Evolutionary conservation across 2,888 invertebrate genomes (phyloP), one percentile per base, ranked within the genome.

Genomic region (Melipona beecheii): DNA sequence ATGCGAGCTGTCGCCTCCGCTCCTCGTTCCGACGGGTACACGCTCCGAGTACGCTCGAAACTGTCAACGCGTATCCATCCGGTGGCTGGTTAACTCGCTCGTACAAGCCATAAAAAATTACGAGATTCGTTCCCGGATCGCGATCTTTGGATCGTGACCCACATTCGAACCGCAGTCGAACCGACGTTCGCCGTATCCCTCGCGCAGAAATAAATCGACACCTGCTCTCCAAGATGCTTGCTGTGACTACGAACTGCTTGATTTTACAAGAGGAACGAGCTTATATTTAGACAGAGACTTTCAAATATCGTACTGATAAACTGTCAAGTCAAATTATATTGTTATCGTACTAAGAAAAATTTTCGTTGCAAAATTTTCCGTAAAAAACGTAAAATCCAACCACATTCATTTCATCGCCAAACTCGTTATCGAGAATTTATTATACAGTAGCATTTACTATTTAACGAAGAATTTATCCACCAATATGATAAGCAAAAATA

Each of bases 11-110:
- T 84, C 87, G 65, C 68, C 69, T 80, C 70, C 21, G 75, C 74
- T 81, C 43, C 50, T 68, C 83, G 66, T 70, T 58, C 64, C 54
- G 58, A 13, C 49, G 56, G 19, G 73, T 15, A 56, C 72, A 52
- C 73, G 77, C 60, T 52, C 49, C 74, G 62, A 75, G 81, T 71
- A 43, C 78, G 77, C 86, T 87, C 81, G 50, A 79, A 70, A 84
- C 84, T 82, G 79, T 87, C 87, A 79, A 84, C 87, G 74, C 74
- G 73, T 36, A 84, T 86, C 84, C 84, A 81, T 84, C 80, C 78
- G 43, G 66, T 74, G 66, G 75, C 56, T 58, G 77, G 81, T 81
- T 84, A 84, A 66, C 80, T 85, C 60, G 81, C 68, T 84, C 49
- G 84, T 85, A 71, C 80, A 68, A 21, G 13, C 43, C 64, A 58